phyloP scores from a whole-genome alignment of 2,888 invertebrate genomes.

The Hypena proboscidalis region DNA sequence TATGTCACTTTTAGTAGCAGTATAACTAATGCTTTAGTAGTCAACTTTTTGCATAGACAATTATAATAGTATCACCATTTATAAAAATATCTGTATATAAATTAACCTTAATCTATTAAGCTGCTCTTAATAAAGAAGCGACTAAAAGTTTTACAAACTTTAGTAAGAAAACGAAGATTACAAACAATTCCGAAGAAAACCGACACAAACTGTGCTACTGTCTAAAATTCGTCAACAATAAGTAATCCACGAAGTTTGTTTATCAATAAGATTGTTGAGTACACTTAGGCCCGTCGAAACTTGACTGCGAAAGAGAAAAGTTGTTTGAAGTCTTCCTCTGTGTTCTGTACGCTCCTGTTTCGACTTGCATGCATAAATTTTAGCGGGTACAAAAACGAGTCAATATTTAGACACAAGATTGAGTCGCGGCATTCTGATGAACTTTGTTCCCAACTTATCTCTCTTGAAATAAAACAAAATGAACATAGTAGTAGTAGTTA shows the following conservation, averaged over 20 bases:
- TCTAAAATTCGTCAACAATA: slow-evolving; percentile 8
- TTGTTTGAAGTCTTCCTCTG: slow-evolving; percentile 30
- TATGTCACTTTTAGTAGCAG: too few species aligned
- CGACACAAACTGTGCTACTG: background rate
- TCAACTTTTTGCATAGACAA: too few species aligned
- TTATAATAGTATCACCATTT: too few species aligned
- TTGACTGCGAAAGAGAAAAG: slow-evolving; percentile 27
- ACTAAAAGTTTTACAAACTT: too few species aligned
- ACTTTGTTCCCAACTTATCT: slow-evolving; percentile 26
- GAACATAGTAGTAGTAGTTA: too few species aligned
- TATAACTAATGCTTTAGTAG: too few species aligned
- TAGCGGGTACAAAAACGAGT: slow-evolving; percentile 31
- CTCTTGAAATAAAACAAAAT: too few species aligned
- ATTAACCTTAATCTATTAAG: too few species aligned
- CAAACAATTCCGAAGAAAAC: background rate
- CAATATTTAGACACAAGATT: slow-evolving; percentile 35
- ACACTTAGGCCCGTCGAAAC: slow-evolving; percentile 16
- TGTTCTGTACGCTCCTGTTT: slow-evolving; percentile 20
- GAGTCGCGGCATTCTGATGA: slow-evolving; percentile 43
- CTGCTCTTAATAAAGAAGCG: too few species aligned
- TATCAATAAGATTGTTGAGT: slow-evolving; percentile 17
- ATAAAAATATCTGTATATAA: too few species aligned
- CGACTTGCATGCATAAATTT: slow-evolving; percentile 32
- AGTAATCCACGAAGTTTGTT: slow-evolving; percentile 23
- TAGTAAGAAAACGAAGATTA: too few species aligned